Percentiles rank a stretch among this genome's conserved stretches.
Evolutionary conservation across 2,797 vertebrate species (phyloP).

Genomic region (Potorous gilbertii): DNA sequence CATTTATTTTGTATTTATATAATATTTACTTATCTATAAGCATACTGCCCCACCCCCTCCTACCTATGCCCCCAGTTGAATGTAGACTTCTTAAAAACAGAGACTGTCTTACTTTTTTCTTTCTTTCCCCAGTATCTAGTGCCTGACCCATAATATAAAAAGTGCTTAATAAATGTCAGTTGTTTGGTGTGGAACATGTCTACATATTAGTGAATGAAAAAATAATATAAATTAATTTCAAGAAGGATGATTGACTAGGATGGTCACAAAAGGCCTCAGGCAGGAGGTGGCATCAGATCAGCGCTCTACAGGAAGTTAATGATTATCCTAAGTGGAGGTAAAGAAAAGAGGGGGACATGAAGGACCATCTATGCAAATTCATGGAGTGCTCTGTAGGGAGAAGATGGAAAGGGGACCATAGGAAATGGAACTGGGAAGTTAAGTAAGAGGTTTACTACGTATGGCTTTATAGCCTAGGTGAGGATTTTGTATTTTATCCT

Average conservation of each 20-base stretch:
- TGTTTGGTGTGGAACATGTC: background rate
- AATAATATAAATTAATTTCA: background rate
- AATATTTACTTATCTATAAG: background rate
- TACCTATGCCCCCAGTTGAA: background rate
- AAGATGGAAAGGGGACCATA: background rate
- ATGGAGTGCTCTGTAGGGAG: background rate
- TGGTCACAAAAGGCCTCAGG: background rate
- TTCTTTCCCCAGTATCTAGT: background rate
- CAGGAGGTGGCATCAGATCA: background rate
- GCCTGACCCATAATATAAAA: background rate
- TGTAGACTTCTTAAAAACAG: background rate
- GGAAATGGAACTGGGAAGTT: background rate
- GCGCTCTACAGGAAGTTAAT: background rate
- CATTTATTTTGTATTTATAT: background rate
- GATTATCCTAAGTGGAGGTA: background rate
- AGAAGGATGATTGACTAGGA: background rate
- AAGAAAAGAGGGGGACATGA: background rate
- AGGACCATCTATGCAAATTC: too few relatives aligned
- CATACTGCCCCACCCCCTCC: background rate
- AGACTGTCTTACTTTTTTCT: background rate
- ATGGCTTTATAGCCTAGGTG: background rate
- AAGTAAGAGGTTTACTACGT: background rate
- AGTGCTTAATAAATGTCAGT: background rate
- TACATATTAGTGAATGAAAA: background rate
- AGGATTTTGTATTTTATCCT: conserved; percentile 17